A percentile compares a stretch with the other conserved stretches of the same genome.
Evolutionary conservation across 2,113 vertebrate genomes (phyloP).

Genomic region (Alectura lathami): DNA sequence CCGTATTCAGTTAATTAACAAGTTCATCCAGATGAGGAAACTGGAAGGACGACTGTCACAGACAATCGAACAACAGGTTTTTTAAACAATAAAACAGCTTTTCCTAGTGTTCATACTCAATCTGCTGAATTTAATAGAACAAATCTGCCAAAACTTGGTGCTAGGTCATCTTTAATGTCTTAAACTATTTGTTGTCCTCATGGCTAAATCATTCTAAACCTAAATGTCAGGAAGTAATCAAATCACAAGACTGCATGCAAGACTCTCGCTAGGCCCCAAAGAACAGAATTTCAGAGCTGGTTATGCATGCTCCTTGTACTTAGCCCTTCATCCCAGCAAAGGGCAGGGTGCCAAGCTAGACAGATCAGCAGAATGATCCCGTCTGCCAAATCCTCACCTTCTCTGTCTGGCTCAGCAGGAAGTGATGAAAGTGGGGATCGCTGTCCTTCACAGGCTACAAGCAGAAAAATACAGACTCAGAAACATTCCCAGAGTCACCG

Average conservation of each 20-base stretch:
- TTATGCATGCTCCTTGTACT: background rate
- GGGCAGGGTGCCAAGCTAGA: background rate
- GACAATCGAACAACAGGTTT: background rate
- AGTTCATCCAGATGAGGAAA: background rate
- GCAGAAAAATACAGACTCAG: conserved; percentile 70
- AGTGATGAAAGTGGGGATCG: conserved; percentile 97
- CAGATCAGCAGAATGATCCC: background rate
- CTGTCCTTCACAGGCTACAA: conserved; percentile 93
- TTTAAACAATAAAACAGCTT: background rate
- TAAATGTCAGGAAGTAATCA: background rate
- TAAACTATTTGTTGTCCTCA: background rate
- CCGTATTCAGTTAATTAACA: background rate
- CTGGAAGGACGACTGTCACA: background rate
- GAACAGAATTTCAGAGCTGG: background rate
- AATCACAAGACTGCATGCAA: background rate
- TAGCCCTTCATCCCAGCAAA: background rate
- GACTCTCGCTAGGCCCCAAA: background rate
- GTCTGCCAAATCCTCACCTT: conserved; percentile 84
- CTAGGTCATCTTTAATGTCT: background rate
- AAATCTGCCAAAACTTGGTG: background rate
- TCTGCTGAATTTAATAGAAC: background rate
- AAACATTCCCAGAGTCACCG: conserved; percentile 8
- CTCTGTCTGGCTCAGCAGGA: conserved; percentile 96
- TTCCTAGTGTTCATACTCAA: background rate
- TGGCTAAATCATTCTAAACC: background rate